Conservation (phyloP, 2,888 invertebrate genomes). For the Hypena proboscidalis region DNA sequence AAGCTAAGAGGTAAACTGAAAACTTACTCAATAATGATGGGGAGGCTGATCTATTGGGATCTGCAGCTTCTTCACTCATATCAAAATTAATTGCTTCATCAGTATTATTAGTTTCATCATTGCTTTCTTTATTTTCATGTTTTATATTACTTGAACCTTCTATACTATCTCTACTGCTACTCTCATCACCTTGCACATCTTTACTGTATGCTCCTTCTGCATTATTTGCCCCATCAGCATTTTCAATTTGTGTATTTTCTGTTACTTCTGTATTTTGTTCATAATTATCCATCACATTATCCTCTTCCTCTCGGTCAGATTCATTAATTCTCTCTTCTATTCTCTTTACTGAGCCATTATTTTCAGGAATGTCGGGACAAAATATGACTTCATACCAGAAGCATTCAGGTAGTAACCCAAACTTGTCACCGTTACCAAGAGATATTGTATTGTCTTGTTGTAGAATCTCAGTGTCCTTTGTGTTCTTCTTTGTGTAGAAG, state of each 20-base stretch:
- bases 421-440: slow-evolving; percentile 77
- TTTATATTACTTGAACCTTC: background rate
- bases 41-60: slow-evolving; percentile 37
- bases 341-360: slow-evolving; percentile 1
- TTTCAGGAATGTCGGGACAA: slow-evolving; percentile 20
- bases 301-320: slow-evolving; percentile 7
- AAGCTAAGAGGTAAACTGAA: background rate
- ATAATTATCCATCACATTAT: slow-evolving; percentile 7
- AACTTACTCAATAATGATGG: slow-evolving; percentile 56
- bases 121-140: background rate
- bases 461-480: slow-evolving; percentile 59
- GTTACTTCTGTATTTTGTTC: slow-evolving; percentile 12
- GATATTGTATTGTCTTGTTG: slow-evolving; percentile 54
- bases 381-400: slow-evolving; percentile 78
- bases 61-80: slow-evolving; percentile 27
- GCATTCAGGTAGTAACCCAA: slow-evolving; percentile 79
- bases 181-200: too few species aligned
- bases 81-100: slow-evolving; percentile 26
- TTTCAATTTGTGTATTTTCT: too few species aligned
- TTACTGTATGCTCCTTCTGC: too few species aligned
- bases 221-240: too few species aligned
- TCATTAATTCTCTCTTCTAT: background rate
- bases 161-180: slow-evolving; percentile 6
- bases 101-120: background rate
- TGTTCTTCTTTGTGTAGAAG: slow-evolving; percentile 66